These are phyloP conservation scores for Pandion haliaetus DNA, from an alignment of 2,113 vertebrate species.

Conservation along the genomic window DNA sequence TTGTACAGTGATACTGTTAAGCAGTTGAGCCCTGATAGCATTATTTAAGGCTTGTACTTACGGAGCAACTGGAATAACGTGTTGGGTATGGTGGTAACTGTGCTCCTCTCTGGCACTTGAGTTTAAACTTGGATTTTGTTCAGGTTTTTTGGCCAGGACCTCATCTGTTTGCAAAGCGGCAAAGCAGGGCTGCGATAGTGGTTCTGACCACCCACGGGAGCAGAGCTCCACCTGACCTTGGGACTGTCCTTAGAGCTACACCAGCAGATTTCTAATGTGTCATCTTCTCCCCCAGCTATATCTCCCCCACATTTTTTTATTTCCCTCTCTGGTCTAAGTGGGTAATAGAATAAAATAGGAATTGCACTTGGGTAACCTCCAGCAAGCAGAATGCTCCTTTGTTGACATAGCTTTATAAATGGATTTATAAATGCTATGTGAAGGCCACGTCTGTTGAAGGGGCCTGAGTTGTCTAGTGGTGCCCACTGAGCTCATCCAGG, in stretches of 20 bases:
- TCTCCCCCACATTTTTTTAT: not conserved
- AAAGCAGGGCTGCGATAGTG: not conserved
- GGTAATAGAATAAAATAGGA: not conserved
- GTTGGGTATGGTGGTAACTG: not conserved
- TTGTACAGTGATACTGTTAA: constrained; percentile 20
- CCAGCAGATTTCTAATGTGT: not conserved
- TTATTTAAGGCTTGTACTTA: constrained; percentile 6
- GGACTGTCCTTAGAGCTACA: not conserved
- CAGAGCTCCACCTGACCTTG: not conserved
- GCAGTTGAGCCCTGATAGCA: not conserved
- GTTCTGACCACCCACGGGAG: not conserved
- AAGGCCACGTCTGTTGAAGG: not conserved
- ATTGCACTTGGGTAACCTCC: not conserved
- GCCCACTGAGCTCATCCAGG: not conserved
- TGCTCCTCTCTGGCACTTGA: not conserved
- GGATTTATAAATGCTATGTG: not conserved
- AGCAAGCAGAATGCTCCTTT: not conserved
- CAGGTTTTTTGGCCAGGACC: not conserved
- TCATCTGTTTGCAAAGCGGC: not conserved
- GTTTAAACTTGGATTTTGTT: constrained; percentile 2
- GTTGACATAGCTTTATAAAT: not conserved
- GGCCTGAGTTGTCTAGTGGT: not conserved
- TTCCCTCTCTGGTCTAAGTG: not conserved
- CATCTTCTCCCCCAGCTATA: not conserved
- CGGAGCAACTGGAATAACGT: not conserved